Conservation (phyloP, 2,113 vertebrate species). For the Odontophorus gujanensis region DNA sequence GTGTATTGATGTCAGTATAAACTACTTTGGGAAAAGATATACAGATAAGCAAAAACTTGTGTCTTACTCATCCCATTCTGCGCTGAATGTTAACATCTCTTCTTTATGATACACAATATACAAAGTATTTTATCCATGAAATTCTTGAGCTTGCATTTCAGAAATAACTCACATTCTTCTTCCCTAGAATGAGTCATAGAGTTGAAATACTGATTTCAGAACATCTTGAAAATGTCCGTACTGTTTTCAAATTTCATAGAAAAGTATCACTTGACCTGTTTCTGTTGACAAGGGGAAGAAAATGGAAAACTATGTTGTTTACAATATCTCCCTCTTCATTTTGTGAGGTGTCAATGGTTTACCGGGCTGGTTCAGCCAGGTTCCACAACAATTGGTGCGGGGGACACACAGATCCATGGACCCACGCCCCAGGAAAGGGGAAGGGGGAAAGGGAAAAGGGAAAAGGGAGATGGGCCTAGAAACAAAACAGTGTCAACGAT, state of each 20-base stretch:
- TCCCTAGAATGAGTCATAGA: fast-evolving
- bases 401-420: too few relatives aligned
- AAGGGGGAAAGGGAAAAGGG: too few relatives aligned
- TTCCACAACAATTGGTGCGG: too few relatives aligned
- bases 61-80: neutral
- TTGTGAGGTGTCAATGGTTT: too few relatives aligned
- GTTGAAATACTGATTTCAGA: neutral
- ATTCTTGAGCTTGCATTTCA: neutral
- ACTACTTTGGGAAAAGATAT: neutral
- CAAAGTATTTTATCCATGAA: neutral
- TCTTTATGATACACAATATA: neutral
- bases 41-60: neutral
- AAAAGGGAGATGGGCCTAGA: too few relatives aligned
- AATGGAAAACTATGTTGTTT: neutral
- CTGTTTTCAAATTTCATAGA: neutral
- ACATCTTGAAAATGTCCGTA: neutral
- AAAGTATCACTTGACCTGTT: neutral
- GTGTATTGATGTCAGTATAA: neutral
- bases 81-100: neutral
- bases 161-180: neutral
- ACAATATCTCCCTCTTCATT: neutral
- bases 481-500: too few relatives aligned
- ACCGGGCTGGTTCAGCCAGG: too few relatives aligned
- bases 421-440: too few relatives aligned
- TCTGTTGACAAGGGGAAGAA: neutral